Evolutionary conservation across 1,140 invertebrate species (phyloP).

Genomic region (Solenopsis fugax): DNA sequence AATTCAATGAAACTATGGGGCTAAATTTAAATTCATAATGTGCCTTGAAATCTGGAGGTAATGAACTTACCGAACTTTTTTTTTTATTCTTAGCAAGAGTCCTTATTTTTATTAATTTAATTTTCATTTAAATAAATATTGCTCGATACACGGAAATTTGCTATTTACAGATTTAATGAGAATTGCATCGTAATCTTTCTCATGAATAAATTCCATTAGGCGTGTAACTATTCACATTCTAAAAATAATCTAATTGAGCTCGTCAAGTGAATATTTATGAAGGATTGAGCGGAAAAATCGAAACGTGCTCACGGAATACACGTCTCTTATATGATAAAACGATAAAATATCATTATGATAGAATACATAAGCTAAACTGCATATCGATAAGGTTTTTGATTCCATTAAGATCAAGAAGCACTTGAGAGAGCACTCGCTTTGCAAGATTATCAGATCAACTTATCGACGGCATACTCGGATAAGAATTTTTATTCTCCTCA

Average conservation of each 20-base stretch:
- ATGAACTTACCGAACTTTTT: neutral
- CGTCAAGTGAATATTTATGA: neutral
- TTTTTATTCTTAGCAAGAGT: neutral
- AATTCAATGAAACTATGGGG: constrained; percentile 5
- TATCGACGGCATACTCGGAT: constrained; percentile 12
- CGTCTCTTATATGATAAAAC: constrained; percentile 28
- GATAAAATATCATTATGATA: constrained; percentile 30
- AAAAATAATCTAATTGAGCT: constrained; percentile 16
- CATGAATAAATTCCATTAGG: neutral
- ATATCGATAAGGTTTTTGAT: constrained; percentile 50
- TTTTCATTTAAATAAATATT: neutral
- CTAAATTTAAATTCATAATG: neutral
- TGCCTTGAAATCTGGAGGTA: neutral
- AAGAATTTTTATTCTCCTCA: constrained; percentile 11
- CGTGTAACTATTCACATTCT: neutral
- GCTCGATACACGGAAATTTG: neutral
- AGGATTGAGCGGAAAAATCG: neutral
- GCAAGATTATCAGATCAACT: constrained; percentile 38
- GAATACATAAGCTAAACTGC: neutral
- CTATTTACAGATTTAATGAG: neutral
- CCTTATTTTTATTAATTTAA: neutral
- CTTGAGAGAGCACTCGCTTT: constrained; percentile 22
- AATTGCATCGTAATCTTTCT: neutral
- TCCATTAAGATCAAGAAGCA: constrained; percentile 26
- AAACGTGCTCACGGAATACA: neutral